phyloP scores from a whole-genome alignment of 2,888 invertebrate species.

The Oscheius onirici region DNA sequence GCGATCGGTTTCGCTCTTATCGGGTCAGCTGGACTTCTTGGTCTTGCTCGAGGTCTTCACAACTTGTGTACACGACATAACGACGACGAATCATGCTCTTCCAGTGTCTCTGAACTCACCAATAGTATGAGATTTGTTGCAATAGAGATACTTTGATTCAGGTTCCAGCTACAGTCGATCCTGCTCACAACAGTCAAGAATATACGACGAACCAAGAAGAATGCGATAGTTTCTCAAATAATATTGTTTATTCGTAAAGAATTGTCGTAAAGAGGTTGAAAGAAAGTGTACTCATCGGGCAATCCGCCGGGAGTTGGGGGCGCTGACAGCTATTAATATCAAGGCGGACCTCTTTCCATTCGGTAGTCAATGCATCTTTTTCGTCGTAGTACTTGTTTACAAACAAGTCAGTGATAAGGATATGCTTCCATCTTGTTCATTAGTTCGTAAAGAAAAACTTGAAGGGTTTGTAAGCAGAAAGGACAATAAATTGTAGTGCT shows the following conservation, averaged over 20 bases:
- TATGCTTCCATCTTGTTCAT: no score
- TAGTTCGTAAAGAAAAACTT: no score
- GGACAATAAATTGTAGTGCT: no score
- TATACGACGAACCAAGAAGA: conserved; percentile 20
- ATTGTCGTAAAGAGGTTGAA: neutral
- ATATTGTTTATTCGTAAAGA: neutral
- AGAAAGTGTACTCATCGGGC: neutral
- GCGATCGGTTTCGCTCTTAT: conserved; percentile 2
- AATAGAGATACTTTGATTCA: neutral
- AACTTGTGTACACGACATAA: conserved; percentile 3
- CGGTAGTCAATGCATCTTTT: no score
- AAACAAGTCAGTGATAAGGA: no score
- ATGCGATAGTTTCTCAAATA: conserved; percentile 1
- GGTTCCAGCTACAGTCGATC: neutral
- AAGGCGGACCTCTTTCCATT: no score
- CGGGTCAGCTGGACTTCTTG: neutral
- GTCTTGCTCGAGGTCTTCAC: conserved; percentile 9
- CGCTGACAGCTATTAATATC: conserved; percentile 19
- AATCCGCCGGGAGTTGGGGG: conserved; percentile 1
- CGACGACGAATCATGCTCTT: conserved; percentile 20
- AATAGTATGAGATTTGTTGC: neutral
- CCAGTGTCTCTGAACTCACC: conserved; percentile 17
- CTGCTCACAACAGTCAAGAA: conserved; percentile 1
- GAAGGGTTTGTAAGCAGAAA: no score
- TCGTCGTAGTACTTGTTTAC: no score